Base-by-base conservation (phyloP, 2,888 invertebrate species). In the Papilio gigon region DNA sequence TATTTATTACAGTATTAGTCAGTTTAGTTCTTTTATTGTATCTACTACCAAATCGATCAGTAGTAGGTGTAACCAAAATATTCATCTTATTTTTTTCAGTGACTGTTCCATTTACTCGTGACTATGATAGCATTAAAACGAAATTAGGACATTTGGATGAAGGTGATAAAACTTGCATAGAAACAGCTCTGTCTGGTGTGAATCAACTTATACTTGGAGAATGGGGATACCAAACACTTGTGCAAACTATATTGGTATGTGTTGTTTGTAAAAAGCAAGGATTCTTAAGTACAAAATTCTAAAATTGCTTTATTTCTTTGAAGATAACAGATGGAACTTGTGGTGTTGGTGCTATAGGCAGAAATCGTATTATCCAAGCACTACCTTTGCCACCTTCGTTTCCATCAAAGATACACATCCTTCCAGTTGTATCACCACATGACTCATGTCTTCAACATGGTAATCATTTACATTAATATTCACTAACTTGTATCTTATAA, bases 141-240 rank as follows among this genome's bases (percentile, higher is more conserved):
- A 96, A 96, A 75, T 86, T 98, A 1, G 94, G 94, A 71, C 94
- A 94, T 70, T 89, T 98, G 8, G 97, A 97, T 72, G 96, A 97
- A 77, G 95, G 95, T 78, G 98, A 98, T 81, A 97, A 97, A 84
- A 97, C 98, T 0, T 96, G 96, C 78, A 93, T 98, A 70, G 95
- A 97, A 80, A 93, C 94, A 6, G 96, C 96, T 60, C 89, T 98
- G 2, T 94, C 95, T 77, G 97, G 96, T 22, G 95, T 97, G 1
- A 96, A 95, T 78, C 95, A 95, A 77, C 91, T 97, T 63, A 94
- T 98, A 40, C 92, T 96, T 40, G 95, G 95, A 65, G 97, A 98
- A 83, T 99, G 98, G 98, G 98, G 98, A 5, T 95, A 95, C 71
- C 95, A 96, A 74, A 96, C 96, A 61, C 95, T 96, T 9, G 96